Evolutionary conservation across 2,113 vertebrate genomes (phyloP).

Genomic region (Mus musculus): DNA sequence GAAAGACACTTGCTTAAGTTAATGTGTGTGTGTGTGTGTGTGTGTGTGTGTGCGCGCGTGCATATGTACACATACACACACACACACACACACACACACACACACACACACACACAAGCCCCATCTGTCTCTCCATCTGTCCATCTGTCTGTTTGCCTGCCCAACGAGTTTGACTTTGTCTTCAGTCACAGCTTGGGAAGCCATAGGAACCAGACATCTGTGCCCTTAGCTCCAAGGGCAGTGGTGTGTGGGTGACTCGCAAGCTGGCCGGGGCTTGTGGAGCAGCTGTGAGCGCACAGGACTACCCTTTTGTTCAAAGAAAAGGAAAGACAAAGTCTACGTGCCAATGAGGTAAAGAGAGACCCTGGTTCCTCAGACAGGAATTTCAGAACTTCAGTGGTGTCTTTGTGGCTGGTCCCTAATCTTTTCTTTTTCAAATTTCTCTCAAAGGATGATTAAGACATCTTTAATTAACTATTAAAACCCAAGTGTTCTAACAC

Average conservation of each 20-base stretch:
- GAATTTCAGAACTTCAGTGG: constrained; percentile 68
- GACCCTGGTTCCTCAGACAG: constrained; percentile 63
- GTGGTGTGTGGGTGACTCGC: not conserved
- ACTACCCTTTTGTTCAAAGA: constrained; percentile 41
- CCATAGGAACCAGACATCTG: not conserved
- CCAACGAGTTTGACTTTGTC: not conserved
- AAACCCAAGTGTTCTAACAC: constrained; percentile 77
- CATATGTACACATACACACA: no score
- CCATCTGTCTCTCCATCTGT: not conserved
- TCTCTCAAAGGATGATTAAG: constrained; percentile 81
- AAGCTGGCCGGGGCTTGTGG: not conserved
- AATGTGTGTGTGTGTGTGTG: not conserved
- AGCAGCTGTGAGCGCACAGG: not conserved
- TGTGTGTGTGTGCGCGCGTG: no score
- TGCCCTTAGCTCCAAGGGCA: not conserved
- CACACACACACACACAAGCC: not conserved
- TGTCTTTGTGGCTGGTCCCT: constrained; percentile 61
- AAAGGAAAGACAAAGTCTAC: constrained; percentile 31
- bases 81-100: no score
- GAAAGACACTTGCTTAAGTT: not conserved
- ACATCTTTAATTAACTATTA: constrained; percentile 85
- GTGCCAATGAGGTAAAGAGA: constrained; percentile 71
- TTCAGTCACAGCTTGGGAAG: not conserved
- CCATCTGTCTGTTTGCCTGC: not conserved
- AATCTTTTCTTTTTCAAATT: constrained; percentile 76